Conservation (phyloP, 2,888 invertebrate genomes). For the Cataglyphis cursor region DNA sequence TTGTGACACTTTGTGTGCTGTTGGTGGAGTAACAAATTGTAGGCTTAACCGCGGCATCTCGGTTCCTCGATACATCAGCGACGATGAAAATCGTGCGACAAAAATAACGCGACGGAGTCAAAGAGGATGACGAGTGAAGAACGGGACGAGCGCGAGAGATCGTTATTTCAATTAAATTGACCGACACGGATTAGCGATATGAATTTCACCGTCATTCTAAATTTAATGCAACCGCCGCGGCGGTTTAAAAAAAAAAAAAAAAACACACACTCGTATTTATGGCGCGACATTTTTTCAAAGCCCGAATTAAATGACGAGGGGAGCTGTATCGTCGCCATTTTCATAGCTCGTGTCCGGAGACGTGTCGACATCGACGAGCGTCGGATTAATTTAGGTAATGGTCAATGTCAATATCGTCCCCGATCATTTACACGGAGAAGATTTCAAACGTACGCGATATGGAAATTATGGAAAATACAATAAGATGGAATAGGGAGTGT, state of each 20-base stretch:
- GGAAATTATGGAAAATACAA: background rate
- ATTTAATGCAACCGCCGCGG: slow-evolving; percentile 62
- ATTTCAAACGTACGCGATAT: background rate
- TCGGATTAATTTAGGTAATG: slow-evolving; percentile 36
- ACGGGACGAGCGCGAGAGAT: background rate
- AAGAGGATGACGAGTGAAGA: slow-evolving; percentile 13
- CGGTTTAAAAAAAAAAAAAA: slow-evolving; percentile 31
- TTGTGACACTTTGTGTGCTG: slow-evolving; percentile 22
- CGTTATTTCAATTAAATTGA: slow-evolving; percentile 70
- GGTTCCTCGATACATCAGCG: slow-evolving; percentile 17
- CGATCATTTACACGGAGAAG: background rate
- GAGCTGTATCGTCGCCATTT: slow-evolving; percentile 7
- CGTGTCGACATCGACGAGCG: slow-evolving; percentile 30
- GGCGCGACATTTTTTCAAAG: slow-evolving; percentile 56
- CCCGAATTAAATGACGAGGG: slow-evolving; percentile 45
- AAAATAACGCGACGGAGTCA: slow-evolving; percentile 27
- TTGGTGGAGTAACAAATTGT: slow-evolving; percentile 27
- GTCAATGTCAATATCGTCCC: slow-evolving; percentile 41
- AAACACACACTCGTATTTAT: slow-evolving; percentile 45
- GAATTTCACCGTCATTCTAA: slow-evolving; percentile 67
- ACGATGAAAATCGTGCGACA: slow-evolving; percentile 9
- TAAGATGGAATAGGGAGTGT: background rate
- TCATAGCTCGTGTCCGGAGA: background rate
- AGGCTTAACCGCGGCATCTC: slow-evolving; percentile 40
- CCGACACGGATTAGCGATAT: slow-evolving; percentile 71